Conservation (phyloP, 2,888 invertebrate genomes). For the Cheilosia vulpina region DNA sequence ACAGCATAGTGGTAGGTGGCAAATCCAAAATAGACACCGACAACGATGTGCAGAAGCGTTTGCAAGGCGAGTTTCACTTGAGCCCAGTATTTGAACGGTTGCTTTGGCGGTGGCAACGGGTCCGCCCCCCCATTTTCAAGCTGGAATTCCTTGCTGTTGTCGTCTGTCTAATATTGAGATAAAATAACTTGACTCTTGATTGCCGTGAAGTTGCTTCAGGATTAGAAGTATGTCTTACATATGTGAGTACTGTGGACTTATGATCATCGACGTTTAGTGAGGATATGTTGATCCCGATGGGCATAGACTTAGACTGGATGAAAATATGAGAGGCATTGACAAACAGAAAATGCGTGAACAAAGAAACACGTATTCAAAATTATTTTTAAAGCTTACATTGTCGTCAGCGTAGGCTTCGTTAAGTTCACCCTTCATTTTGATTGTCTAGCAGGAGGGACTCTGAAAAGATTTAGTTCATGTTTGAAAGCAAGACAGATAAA, state of each 20-base stretch:
- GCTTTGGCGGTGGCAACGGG: not conserved
- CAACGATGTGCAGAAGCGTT: conserved; percentile 77
- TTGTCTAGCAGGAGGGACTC: not conserved
- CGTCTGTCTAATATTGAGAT: conserved; percentile 36
- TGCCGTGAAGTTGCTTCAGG: not conserved
- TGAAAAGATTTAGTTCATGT: not conserved
- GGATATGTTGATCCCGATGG: conserved; percentile 44
- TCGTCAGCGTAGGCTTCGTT: conserved; percentile 79
- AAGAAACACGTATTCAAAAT: not conserved
- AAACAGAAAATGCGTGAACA: conserved; percentile 10
- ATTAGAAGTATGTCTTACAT: conserved; percentile 41
- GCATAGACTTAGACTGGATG: conserved; percentile 12
- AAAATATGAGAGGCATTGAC: conserved; percentile 39
- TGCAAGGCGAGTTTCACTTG: conserved; percentile 72
- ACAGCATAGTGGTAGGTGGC: conserved; percentile 80
- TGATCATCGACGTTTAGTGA: conserved; percentile 7
- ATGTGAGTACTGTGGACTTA: not conserved
- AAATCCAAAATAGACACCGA: conserved; percentile 81
- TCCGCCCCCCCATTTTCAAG: conserved; percentile 45
- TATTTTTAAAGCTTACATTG: conserved; percentile 76
- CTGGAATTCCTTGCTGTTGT: not conserved
- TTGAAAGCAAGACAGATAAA: too few relatives aligned
- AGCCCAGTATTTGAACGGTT: conserved; percentile 44
- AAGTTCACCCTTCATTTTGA: conserved; percentile 71
- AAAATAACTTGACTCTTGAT: conserved; percentile 12